A percentile compares a stretch with the other conserved stretches of the same genome.
Evolutionary conservation across 2,888 invertebrate species (phyloP).

Genomic region (Tromatobia lineatoria): DNA sequence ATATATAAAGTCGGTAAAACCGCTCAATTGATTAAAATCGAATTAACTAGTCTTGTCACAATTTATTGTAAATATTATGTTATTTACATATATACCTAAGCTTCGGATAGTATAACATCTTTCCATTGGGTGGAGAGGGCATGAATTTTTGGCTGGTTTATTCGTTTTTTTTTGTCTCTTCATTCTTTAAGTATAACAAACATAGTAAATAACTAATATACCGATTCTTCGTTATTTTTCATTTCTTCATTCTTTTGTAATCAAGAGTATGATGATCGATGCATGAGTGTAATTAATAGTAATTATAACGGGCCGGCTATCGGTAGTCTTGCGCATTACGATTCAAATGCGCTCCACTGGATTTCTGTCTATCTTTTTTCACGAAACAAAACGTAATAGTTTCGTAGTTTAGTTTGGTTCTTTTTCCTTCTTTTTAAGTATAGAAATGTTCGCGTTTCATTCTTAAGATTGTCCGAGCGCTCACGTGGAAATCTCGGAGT

Average conservation of each 20-base stretch:
- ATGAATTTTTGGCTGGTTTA: conserved; percentile 71
- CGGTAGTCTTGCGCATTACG: conserved; percentile 56
- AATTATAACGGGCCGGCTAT: conserved; percentile 73
- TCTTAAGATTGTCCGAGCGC: conserved; percentile 18
- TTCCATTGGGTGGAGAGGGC: conserved; percentile 73
- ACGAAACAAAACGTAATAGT: conserved; percentile 29
- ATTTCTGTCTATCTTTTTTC: conserved; percentile 13
- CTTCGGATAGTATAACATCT: conserved; percentile 80
- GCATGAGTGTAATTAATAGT: conserved; percentile 75
- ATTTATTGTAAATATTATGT: conserved; percentile 83
- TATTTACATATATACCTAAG: conserved; percentile 84
- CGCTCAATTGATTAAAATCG: conserved; percentile 65
- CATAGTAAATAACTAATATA: conserved; percentile 80
- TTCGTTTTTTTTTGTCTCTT: conserved; percentile 74
- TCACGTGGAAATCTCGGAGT: conserved; percentile 21
- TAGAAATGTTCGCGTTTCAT: conserved; percentile 20
- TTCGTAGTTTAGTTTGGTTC: conserved; percentile 62
- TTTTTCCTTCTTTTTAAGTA: conserved; percentile 67
- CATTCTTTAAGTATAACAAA: conserved; percentile 82
- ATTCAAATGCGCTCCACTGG: conserved; percentile 62
- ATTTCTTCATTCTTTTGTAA: conserved; percentile 61
- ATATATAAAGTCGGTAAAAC: conserved; percentile 5
- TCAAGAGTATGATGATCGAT: conserved; percentile 77
- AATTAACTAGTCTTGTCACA: conserved; percentile 79
- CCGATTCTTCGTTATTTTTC: conserved; percentile 63